These are phyloP conservation scores for Acrossocheilus fasciatus DNA, from an alignment of 2,797 vertebrate species.

Conservation along the genomic window DNA sequence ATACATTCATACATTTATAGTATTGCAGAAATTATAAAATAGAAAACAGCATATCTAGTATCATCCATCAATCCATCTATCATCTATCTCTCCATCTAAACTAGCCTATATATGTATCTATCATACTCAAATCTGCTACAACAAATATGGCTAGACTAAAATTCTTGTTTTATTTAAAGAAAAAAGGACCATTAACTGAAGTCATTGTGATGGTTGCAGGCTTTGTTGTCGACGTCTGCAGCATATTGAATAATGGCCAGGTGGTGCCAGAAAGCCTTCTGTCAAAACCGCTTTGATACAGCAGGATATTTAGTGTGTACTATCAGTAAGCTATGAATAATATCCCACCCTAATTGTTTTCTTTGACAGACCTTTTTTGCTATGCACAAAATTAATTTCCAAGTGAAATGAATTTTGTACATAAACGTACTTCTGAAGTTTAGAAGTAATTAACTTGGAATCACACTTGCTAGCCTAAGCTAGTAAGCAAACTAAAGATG, in stretches of 20 bases:
- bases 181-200: neutral
- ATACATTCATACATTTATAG: neutral
- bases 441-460: slow-evolving; percentile 22
- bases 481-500: neutral
- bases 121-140: neutral
- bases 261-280: slow-evolving; percentile 34
- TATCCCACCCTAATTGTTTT: slow-evolving; percentile 26
- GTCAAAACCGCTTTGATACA: slow-evolving; percentile 10
- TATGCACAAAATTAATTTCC: neutral
- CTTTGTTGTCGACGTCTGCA: neutral
- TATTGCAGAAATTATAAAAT: neutral
- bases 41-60: neutral
- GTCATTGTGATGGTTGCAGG: slow-evolving; percentile 13
- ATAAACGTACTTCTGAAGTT: neutral
- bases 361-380: neutral
- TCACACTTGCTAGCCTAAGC: neutral
- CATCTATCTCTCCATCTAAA: neutral
- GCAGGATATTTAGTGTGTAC: neutral
- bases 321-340: slow-evolving; percentile 26
- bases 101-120: neutral
- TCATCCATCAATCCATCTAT: neutral
- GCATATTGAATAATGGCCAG: neutral
- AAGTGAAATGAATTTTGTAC: slow-evolving; percentile 19
- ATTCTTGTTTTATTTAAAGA: neutral
- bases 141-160: neutral